Evolutionary conservation across 2,113 vertebrate species (phyloP).

Genomic region (Peucedramus taeniatus): DNA sequence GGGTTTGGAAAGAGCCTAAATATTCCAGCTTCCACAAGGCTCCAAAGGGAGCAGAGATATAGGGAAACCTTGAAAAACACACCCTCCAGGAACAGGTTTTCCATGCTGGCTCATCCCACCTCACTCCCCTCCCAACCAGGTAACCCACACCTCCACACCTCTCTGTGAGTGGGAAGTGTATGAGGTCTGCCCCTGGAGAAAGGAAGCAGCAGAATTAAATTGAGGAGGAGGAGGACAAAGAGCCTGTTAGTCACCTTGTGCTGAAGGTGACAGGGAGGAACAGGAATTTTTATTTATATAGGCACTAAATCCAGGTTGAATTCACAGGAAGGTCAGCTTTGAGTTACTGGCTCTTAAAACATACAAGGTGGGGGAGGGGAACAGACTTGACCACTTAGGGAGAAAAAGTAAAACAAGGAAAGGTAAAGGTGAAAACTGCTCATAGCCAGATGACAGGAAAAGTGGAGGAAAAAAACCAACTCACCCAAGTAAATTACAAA

Average conservation of each 20-base stretch:
- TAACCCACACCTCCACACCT: neutral
- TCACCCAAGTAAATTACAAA: neutral
- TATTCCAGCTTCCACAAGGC: neutral
- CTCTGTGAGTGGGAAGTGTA: neutral
- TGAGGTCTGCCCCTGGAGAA: neutral
- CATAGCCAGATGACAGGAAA: neutral
- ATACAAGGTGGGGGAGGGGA: neutral
- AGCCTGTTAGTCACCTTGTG: neutral
- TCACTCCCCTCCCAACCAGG: rapidly evolving
- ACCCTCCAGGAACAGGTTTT: neutral
- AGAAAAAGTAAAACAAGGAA: neutral
- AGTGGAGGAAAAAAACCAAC: neutral
- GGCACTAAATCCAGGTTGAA: neutral
- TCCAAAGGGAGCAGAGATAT: neutral
- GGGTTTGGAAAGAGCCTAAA: neutral
- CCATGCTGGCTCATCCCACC: neutral
- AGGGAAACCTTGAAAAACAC: neutral
- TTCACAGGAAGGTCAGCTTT: neutral
- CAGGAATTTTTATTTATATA: neutral
- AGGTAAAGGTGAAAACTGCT: neutral
- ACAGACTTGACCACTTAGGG: neutral
- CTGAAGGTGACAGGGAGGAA: neutral
- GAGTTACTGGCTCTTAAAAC: neutral
- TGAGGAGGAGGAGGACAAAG: neutral
- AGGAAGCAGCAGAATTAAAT: neutral